A percentile compares a stretch with the other conserved stretches of the same genome.
Evolutionary conservation across 2,888 invertebrate genomes (phyloP).

Genomic region (Metacarcinus magister): DNA sequence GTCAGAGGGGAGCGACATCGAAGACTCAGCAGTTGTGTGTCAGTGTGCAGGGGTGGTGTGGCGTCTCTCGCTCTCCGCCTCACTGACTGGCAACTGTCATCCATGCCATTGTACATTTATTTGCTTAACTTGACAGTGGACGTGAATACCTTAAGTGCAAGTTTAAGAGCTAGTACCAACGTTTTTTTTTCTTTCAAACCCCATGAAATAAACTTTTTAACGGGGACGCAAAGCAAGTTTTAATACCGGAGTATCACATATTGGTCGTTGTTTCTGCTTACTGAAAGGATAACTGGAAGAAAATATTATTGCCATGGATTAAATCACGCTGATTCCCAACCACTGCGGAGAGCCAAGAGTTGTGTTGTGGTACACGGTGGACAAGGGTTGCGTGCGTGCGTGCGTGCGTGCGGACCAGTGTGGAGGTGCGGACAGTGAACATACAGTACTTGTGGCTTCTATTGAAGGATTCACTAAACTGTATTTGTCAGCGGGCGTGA

Average conservation of each 20-base stretch:
- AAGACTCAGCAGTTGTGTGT: constrained; percentile 41
- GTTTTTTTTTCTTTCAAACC: neutral
- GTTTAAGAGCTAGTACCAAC: neutral
- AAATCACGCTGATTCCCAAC: neutral
- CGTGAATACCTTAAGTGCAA: neutral
- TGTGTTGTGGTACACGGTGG: neutral
- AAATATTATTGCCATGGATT: neutral
- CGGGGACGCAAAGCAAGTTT: neutral
- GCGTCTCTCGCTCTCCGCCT: neutral
- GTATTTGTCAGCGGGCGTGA: neutral
- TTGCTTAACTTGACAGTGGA: neutral
- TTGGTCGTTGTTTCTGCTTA: neutral
- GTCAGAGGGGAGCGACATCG: constrained; percentile 21
- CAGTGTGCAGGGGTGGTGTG: neutral
- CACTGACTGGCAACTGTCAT: neutral
- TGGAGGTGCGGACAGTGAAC: neutral
- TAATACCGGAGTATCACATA: neutral
- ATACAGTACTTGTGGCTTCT: neutral
- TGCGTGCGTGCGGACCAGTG: neutral
- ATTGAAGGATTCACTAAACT: neutral
- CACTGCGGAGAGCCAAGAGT: neutral
- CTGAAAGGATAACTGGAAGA: neutral
- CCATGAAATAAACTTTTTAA: neutral
- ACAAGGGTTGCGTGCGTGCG: too few species aligned
- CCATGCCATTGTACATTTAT: neutral